These are phyloP conservation scores for Lepisosteus osseus DNA, from an alignment of 2,113 vertebrate genomes.

Conservation along the genomic window DNA sequence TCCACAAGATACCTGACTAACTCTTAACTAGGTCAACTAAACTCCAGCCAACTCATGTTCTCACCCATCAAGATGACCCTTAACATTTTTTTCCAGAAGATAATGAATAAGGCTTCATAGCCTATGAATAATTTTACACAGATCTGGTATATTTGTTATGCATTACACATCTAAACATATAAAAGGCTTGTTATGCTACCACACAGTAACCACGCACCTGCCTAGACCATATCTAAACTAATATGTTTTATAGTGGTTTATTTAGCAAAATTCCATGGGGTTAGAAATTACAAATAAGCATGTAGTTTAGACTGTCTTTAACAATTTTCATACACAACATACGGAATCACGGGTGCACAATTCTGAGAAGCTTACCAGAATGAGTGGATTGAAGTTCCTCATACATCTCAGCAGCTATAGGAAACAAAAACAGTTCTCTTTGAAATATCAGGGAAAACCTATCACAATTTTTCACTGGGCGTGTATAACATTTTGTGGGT, in stretches of 20 bases:
- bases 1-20: too few relatives aligned
- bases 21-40: too few relatives aligned
- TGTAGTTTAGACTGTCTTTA: background rate
- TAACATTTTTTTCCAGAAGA: too few relatives aligned
- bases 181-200: too few relatives aligned
- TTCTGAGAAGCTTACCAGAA: slow-evolving; percentile 57
- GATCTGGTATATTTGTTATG: too few relatives aligned
- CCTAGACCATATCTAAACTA: slow-evolving; percentile 17
- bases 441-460: background rate
- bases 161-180: too few relatives aligned
- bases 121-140: too few relatives aligned
- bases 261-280: background rate
- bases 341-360: slow-evolving; percentile 1
- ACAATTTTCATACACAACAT: background rate
- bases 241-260: background rate
- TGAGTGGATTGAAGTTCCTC: slow-evolving; percentile 59
- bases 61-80: too few relatives aligned
- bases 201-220: too few relatives aligned
- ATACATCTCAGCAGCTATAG: slow-evolving; percentile 53
- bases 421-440: slow-evolving; percentile 4
- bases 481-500: slow-evolving; percentile 1
- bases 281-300: background rate
- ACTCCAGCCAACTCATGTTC: too few relatives aligned
- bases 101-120: too few relatives aligned
- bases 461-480: background rate